Evolutionary conservation across 2,113 vertebrate genomes (phyloP), one percentile per base, ranked within the genome.

Genomic region (Mormoops blainvillei): DNA sequence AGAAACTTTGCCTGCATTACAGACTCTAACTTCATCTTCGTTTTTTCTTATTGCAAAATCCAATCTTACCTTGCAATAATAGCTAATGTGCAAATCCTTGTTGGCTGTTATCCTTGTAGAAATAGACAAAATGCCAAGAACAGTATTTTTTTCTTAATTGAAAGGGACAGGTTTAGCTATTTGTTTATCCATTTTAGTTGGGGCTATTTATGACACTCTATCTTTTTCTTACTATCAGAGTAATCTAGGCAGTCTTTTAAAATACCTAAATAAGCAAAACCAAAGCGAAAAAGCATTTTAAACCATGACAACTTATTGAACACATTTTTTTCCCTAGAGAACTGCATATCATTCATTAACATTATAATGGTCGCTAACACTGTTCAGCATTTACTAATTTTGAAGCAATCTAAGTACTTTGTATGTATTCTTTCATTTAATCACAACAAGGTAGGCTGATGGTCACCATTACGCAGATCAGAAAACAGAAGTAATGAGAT

Each of bases 181-280:
- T 36, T 80, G 54, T 93, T 96, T 86, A 94, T 5, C 36, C 50
- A 85, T 70, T 87, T 83, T 85, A 31, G 43, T 85, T 95, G 8
- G 48, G 19, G 38, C 45, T 92, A 19, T 65, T 41, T 90, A 11
- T 52, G 74, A 67, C 45, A 73, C 61, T 83, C 77, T 70, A 63
- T 68, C 45, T 26, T 89, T 87, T 52, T 82, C 61, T 78, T 76
- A 90, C 26, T 56, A 74, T 43, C 83, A 93, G 52, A 91, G 26
- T 56, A 54, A 82, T 33, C n/a, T 67, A 89, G n/a, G 48, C 28
- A 65, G 28, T 93, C 80, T 93, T 95, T 93, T 36, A 94, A 78
- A 91, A 70, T 11, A 86, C 20, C 5, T 15, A 85, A 92, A 70
- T 50, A 93, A 58, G 31, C 54, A 93, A 71, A 90, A 58, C 7